Conservation (phyloP, 2,888 invertebrate genomes). For the Eupeodes latifasciatus region DNA sequence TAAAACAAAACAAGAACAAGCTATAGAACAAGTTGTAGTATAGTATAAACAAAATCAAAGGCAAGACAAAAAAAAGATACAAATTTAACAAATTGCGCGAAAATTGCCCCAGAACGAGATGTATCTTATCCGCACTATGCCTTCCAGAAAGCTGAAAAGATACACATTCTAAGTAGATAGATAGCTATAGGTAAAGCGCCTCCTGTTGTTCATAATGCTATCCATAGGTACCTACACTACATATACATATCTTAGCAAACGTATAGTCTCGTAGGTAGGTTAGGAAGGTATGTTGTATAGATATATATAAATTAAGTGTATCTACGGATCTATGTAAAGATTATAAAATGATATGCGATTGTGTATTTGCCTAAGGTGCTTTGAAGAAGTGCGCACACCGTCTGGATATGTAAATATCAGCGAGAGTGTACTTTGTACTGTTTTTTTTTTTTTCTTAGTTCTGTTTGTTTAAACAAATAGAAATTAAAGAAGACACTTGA, state of each 20-base stretch:
- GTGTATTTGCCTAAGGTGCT: conserved; percentile 69
- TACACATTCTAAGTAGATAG: neutral
- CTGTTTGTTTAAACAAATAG: conserved; percentile 15
- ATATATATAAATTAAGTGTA: neutral
- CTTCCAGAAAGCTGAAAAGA: conserved; percentile 15
- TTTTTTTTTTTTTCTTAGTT: conserved; percentile 16
- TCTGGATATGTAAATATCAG: conserved; percentile 70
- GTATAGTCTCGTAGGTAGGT: neutral
- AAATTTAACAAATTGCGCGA: conserved; percentile 61
- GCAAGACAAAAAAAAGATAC: conserved; percentile 24
- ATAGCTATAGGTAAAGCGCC: neutral
- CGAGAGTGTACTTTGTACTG: conserved; percentile 50
- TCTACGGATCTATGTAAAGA: conserved; percentile 30
- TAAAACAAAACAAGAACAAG: neutral
- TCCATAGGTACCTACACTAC: neutral
- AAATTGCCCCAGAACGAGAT: conserved; percentile 59
- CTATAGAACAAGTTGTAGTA: no score
- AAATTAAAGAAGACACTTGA: conserved; percentile 46
- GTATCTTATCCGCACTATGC: conserved; percentile 42
- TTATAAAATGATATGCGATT: conserved; percentile 65
- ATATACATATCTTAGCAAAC: conserved; percentile 18
- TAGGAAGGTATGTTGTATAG: no score
- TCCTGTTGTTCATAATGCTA: conserved; percentile 11
- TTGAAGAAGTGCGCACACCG: conserved; percentile 75
- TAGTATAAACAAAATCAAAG: conserved; percentile 25